Evolutionary conservation across 1,140 invertebrate genomes (phyloP).

Genomic region (Drosophila tani): DNA sequence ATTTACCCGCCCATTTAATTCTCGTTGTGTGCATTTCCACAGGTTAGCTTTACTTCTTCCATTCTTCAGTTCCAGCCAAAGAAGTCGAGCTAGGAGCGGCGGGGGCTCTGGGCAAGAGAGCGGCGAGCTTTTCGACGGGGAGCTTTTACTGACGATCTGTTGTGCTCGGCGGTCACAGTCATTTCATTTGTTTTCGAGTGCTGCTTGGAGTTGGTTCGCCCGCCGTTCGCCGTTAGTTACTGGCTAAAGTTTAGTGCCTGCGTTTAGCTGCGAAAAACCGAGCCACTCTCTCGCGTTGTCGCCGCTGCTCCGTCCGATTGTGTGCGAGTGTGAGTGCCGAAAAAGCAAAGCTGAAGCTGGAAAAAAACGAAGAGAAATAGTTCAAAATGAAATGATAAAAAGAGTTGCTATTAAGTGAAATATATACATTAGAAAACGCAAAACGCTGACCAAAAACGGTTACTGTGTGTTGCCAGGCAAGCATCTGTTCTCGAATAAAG

Average conservation of each 20-base stretch:
- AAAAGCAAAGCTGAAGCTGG: constrained; percentile 8
- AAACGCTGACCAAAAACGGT: constrained; percentile 22
- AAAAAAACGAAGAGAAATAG: constrained; percentile 13
- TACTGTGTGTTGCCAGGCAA: constrained; percentile 44
- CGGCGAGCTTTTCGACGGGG: background rate
- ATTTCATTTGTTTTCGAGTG: constrained; percentile 72
- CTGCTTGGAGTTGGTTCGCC: constrained; percentile 70
- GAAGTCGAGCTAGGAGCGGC: constrained; percentile 12
- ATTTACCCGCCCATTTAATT: constrained; percentile 8
- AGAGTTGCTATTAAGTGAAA: constrained; percentile 67
- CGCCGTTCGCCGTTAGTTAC: constrained; percentile 33
- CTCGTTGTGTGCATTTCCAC: constrained; percentile 10
- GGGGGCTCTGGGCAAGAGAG: background rate
- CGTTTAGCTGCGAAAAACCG: constrained; percentile 72
- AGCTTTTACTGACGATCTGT: constrained; percentile 31
- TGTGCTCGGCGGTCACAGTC: constrained; percentile 23
- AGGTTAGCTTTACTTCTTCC: background rate
- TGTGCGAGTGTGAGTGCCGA: constrained; percentile 59
- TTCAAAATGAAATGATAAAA: constrained; percentile 21
- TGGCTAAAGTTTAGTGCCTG: constrained; percentile 52
- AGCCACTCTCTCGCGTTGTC: constrained; percentile 66
- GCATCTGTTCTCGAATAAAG: constrained; percentile 40
- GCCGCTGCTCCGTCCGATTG: constrained; percentile 44
- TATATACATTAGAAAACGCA: constrained; percentile 25
- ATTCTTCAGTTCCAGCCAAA: constrained; percentile 30